These are phyloP conservation scores for Eleginops maclovinus DNA, from an alignment of 2,113 vertebrate genomes.

Conservation along the genomic window DNA sequence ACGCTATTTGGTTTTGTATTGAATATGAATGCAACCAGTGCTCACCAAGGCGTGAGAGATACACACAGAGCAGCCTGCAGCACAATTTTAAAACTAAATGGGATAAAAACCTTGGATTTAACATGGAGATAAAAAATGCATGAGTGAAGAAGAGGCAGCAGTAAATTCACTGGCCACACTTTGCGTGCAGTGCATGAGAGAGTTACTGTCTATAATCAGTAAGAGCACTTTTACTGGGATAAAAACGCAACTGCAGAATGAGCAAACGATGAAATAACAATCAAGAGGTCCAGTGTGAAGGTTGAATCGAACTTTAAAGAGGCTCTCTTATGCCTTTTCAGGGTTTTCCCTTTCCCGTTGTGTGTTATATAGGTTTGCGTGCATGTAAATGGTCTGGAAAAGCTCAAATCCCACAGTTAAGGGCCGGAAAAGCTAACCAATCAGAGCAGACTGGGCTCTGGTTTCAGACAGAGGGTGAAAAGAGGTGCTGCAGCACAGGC, in stretches of 20 bases:
- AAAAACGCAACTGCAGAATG: slow-evolving; percentile 1
- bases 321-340: too few species aligned
- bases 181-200: background rate
- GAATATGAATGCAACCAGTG: slow-evolving; percentile 4
- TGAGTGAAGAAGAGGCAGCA: slow-evolving; percentile 6
- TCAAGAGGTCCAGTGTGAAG: slow-evolving; percentile 20
- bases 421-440: too few species aligned
- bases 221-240: slow-evolving; percentile 12
- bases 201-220: background rate
- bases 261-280: slow-evolving; percentile 8
- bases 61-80: slow-evolving; percentile 30
- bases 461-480: too few species aligned
- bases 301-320: slow-evolving; percentile 20
- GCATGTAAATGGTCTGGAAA: too few species aligned
- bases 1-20: background rate
- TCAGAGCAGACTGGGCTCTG: too few species aligned
- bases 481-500: too few species aligned
- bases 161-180: slow-evolving; percentile 10
- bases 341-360: too few species aligned
- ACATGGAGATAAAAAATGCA: slow-evolving; percentile 27
- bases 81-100: slow-evolving; percentile 26
- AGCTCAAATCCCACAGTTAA: too few species aligned
- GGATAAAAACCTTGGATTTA: slow-evolving; percentile 18
- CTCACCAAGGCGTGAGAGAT: slow-evolving; percentile 15
- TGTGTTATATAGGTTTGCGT: too few species aligned